phyloP scores from a whole-genome alignment of 2,888 invertebrate species.

The Synanthedon vespiformis region DNA sequence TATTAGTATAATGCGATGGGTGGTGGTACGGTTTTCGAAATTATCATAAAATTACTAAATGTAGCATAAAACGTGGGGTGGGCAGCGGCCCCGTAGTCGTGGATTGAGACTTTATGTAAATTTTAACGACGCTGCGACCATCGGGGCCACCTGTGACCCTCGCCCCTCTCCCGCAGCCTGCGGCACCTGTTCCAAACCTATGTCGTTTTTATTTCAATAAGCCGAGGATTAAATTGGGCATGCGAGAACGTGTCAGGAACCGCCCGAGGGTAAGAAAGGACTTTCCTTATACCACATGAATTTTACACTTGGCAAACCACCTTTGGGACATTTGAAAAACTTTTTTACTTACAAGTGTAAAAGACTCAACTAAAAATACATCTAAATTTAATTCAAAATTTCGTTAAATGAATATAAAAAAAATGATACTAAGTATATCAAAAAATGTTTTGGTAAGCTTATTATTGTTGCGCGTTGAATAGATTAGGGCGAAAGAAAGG shows the following conservation, averaged over 20 bases:
- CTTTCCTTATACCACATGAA: slow-evolving; percentile 19
- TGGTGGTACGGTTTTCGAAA: slow-evolving; percentile 68
- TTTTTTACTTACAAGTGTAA: slow-evolving; percentile 5
- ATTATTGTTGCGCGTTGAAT: slow-evolving; percentile 15
- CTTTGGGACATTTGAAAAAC: too few relatives aligned
- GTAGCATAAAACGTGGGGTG: slow-evolving; percentile 69
- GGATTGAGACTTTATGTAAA: slow-evolving; percentile 72
- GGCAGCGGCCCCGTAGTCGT: slow-evolving; percentile 55
- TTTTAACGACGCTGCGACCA: slow-evolving; percentile 71
- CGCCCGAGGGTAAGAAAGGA: slow-evolving; percentile 18
- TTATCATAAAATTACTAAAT: slow-evolving; percentile 72
- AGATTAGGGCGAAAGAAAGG: slow-evolving; percentile 19
- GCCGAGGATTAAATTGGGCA: slow-evolving; percentile 67
- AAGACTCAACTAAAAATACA: slow-evolving; percentile 20
- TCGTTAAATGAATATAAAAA: not conserved
- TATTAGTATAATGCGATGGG: slow-evolving; percentile 72
- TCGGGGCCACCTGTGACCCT: slow-evolving; percentile 65
- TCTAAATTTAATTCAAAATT: too few relatives aligned
- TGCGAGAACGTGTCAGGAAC: slow-evolving; percentile 44
- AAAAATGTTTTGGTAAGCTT: not conserved
- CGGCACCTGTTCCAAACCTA: slow-evolving; percentile 69
- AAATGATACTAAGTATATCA: not conserved
- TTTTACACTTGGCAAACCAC: slow-evolving; percentile 18
- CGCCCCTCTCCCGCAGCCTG: slow-evolving; percentile 17
- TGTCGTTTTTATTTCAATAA: slow-evolving; percentile 71